Percentiles rank a stretch among this genome's conserved stretches.
These are phyloP conservation scores for Prochilodus magdalenae DNA, from an alignment of 2,113 vertebrate species.

Conservation along the genomic window DNA sequence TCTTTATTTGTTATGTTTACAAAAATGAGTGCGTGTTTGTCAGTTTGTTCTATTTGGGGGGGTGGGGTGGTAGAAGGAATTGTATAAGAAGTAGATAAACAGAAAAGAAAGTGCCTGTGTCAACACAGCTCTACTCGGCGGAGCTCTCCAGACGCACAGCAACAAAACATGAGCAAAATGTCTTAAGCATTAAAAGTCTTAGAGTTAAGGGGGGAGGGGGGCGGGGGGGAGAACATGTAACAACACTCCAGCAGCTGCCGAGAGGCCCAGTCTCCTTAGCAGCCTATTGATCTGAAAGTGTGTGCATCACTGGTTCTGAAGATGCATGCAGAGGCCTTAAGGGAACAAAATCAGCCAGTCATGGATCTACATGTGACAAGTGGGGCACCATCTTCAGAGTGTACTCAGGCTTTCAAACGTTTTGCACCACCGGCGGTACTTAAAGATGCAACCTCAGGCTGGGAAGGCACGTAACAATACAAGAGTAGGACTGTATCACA, in stretches of 20 bases:
- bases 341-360: not conserved
- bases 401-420: too few relatives aligned
- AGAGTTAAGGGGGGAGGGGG: too few relatives aligned
- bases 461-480: too few relatives aligned
- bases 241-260: not conserved
- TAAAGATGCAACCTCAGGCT: too few relatives aligned
- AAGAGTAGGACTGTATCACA: too few relatives aligned
- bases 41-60: too few relatives aligned
- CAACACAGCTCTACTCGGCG: not conserved
- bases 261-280: not conserved
- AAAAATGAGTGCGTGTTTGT: too few relatives aligned
- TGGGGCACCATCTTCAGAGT: too few relatives aligned
- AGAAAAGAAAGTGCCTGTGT: not conserved
- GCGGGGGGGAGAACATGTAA: too few relatives aligned
- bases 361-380: not conserved
- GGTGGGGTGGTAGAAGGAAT: not conserved
- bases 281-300: not conserved
- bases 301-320: not conserved
- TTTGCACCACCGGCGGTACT: too few relatives aligned
- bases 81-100: not conserved
- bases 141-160: not conserved
- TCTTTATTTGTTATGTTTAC: not conserved
- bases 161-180: not conserved
- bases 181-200: not conserved
- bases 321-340: not conserved